These are phyloP conservation scores for Plumapathes pennacea DNA, from an alignment of 92 coral and sea anemone genomes.

Conservation along the genomic window DNA sequence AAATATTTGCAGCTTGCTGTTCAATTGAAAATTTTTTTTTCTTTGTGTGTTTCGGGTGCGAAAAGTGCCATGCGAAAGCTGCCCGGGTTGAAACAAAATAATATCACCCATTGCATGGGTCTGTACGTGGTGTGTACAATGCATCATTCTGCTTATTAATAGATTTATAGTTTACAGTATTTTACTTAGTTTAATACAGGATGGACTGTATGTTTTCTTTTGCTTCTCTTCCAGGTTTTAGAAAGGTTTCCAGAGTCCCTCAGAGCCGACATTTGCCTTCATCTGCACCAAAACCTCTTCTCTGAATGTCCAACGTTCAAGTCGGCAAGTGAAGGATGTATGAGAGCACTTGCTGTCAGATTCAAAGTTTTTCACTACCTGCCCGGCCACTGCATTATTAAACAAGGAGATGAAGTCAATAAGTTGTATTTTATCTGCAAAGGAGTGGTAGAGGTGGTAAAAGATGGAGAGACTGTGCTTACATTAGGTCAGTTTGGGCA, in stretches of 20 bases:
- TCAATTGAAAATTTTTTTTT: no score
- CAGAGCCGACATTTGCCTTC: constrained; percentile 88
- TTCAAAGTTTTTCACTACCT: constrained; percentile 79
- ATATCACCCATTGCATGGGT: no score
- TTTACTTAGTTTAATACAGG: no score
- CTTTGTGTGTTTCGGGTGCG: no score
- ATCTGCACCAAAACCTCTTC: constrained; percentile 79
- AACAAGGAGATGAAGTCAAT: constrained; percentile 94
- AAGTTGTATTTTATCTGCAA: constrained; percentile 80
- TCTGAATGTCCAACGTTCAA: constrained; percentile 74
- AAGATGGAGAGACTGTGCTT: constrained; percentile 62
- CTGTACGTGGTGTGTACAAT: no score
- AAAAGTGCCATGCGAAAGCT: no score
- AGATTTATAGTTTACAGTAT: no score
- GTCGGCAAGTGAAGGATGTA: constrained; percentile 82
- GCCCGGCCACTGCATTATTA: constrained; percentile 88
- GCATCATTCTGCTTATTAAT: no score
- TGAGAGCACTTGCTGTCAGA: constrained; percentile 86
- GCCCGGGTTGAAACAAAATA: no score
- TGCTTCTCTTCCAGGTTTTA: no score
- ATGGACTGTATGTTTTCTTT: no score
- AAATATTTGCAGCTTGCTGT: no score
- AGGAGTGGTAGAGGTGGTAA: constrained; percentile 82
- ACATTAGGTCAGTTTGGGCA: constrained; percentile 55
- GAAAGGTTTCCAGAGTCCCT: constrained; percentile 88